A percentile compares a stretch with the other conserved stretches of the same genome.
Evolutionary conservation across 2,113 vertebrate genomes (phyloP).

Genomic region (Tragelaphus imberbis): DNA sequence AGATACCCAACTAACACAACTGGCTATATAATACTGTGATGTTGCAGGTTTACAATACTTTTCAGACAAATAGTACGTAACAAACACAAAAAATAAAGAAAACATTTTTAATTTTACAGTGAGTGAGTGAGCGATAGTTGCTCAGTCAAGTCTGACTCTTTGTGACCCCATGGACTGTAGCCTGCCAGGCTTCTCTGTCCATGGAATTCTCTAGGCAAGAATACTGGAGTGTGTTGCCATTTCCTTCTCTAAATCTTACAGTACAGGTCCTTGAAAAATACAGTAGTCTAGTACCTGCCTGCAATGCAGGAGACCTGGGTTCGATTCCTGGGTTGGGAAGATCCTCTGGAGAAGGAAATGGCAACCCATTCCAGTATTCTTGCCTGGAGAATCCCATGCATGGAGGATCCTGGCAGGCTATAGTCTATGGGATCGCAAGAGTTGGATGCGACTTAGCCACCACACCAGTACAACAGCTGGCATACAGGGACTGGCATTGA

Average conservation of each 20-base stretch:
- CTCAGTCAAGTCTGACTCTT: neutral
- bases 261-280: neutral
- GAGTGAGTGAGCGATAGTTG: neutral
- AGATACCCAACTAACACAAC: neutral
- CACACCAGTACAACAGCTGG: neutral
- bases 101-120: neutral
- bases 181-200: neutral
- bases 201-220: neutral
- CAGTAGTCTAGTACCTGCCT: neutral
- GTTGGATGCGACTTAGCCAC: neutral
- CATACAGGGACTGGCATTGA: neutral
- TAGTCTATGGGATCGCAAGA: neutral
- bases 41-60: neutral
- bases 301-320: neutral
- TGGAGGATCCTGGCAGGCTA: neutral
- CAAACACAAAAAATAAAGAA: neutral
- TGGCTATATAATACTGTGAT: neutral
- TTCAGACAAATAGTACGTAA: neutral
- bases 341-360: neutral
- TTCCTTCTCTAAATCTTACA: neutral
- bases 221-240: neutral
- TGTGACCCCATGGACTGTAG: accelerated
- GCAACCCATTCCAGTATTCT: neutral
- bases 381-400: neutral
- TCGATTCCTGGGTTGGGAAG: neutral